phyloP scores from a whole-genome alignment of 2,113 vertebrate genomes.

The Anarhynchus alexandrinus region DNA sequence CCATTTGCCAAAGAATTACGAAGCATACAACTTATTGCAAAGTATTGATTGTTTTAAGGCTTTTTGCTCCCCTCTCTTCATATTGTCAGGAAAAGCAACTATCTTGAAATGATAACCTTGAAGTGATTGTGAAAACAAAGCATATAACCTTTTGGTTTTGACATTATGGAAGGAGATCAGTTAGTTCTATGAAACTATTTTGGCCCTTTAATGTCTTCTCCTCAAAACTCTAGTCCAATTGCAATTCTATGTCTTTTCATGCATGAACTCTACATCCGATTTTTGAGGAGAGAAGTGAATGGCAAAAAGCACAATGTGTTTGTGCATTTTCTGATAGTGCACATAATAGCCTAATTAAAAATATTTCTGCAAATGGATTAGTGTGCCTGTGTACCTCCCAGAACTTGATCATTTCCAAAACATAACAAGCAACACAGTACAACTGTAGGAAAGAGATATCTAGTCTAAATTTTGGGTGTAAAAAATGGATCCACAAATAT shows the following conservation, averaged over 20 bases:
- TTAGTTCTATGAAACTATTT: neutral
- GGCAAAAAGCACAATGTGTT: neutral
- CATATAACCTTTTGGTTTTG: neutral
- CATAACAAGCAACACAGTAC: neutral
- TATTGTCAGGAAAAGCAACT: neutral
- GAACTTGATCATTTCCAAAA: neutral
- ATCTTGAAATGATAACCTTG: neutral
- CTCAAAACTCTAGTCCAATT: neutral
- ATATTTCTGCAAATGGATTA: neutral
- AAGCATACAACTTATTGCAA: neutral
- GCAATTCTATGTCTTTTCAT: neutral
- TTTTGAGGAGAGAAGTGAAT: neutral
- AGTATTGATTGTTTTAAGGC: constrained; percentile 5
- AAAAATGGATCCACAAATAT: neutral
- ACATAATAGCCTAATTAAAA: neutral
- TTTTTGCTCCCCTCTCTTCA: neutral
- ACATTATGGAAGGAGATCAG: neutral
- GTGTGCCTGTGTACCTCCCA: neutral
- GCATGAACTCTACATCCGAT: neutral
- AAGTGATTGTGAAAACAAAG: neutral
- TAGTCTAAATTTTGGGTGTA: neutral
- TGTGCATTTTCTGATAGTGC: neutral
- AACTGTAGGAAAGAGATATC: neutral
- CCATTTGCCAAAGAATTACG: neutral
- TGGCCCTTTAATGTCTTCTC: neutral